Evolutionary conservation across 2,113 vertebrate species (phyloP), one percentile per base, ranked within the genome.

Genomic region (Dasyurus viverrinus): DNA sequence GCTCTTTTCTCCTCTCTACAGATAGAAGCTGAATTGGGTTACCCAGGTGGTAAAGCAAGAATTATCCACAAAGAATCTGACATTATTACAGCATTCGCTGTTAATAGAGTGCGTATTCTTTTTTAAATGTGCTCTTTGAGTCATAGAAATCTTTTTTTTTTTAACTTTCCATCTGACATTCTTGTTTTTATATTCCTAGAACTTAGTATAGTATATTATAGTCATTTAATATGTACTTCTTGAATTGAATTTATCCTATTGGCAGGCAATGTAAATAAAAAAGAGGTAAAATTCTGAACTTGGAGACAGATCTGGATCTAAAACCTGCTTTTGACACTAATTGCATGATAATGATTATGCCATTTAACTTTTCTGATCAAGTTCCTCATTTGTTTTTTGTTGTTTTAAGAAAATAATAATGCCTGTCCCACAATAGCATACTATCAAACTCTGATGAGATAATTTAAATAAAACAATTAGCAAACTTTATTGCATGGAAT

Each of bases 51-150:
- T 95, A 99, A 98, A 97, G 98, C 99, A 97, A 98, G 99, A 97
- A 99, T 99, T 97, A 98, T 99, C 92, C 99, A 99, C 97, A 99
- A 99, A 68, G 99, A 99, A 89, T 99, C 99, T 76, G 99, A 99
- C 96, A 99, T 99, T 90, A 99, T 99, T 97, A 99, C 99, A 96
- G 99, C 99, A 89, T 99, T 99, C 98, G 99, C 99, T 95, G 98
- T 99, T 96, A 99, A 99, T 98, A 99, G 98, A 96, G 99, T 99
- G 94, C 98, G 97, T 97, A 54, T 22, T 84, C 23, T 60, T 30
- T 30, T 68, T 84, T 19, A n/a, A 16, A 42, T 12, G n/a, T 42
- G 36, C 68, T 84, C n/a, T 42, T 84, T 42, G n/a, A 84, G 16
- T 84, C 60, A 94, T 68, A 89, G 52, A 84, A 46, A 89, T 26